Evolutionary conservation across 2,113 vertebrate species (phyloP).

Genomic region (Hymenochirus boettgeri): DNA sequence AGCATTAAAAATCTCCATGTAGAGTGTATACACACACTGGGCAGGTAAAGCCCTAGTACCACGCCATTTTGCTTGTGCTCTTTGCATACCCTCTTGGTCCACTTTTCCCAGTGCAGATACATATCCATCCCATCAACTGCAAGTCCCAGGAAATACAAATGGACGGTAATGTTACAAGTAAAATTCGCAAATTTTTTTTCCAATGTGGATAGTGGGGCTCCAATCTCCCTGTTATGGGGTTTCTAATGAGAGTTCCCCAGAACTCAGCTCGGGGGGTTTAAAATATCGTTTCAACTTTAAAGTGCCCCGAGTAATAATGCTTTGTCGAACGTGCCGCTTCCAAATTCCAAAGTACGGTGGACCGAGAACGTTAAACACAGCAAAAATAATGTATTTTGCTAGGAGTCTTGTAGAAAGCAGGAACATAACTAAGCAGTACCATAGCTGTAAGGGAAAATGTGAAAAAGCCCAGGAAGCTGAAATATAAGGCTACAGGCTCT

Average conservation of each 20-base stretch:
- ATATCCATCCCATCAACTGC: constrained; percentile 63
- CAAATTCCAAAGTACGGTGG: constrained; percentile 72
- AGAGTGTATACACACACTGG: constrained; percentile 68
- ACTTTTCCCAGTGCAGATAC: constrained; percentile 65
- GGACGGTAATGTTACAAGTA: constrained; percentile 62
- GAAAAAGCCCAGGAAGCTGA: constrained; percentile 76
- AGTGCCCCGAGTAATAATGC: constrained; percentile 68
- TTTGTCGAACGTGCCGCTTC: constrained; percentile 63
- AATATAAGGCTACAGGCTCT: constrained; percentile 65
- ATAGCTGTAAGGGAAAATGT: constrained; percentile 68
- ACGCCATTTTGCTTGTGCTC: constrained; percentile 48
- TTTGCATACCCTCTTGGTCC: constrained; percentile 50
- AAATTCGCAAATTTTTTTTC: constrained; percentile 60
- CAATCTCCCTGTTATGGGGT: constrained; percentile 62
- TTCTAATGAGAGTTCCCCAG: constrained; percentile 59
- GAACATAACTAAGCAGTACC: constrained; percentile 56
- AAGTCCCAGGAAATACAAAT: constrained; percentile 61
- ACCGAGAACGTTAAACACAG: constrained; percentile 72
- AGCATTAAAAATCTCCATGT: constrained; percentile 61
- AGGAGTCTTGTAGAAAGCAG: constrained; percentile 49
- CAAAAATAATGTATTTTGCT: constrained; percentile 65
- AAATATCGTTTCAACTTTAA: constrained; percentile 61
- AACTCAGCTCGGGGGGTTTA: constrained; percentile 66
- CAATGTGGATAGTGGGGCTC: constrained; percentile 69
- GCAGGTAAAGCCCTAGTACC: constrained; percentile 53